A percentile compares a stretch with the other conserved stretches of the same genome.
Evolutionary conservation across 2,797 vertebrate genomes (phyloP).

Genomic region (Halcyon leucocephala): DNA sequence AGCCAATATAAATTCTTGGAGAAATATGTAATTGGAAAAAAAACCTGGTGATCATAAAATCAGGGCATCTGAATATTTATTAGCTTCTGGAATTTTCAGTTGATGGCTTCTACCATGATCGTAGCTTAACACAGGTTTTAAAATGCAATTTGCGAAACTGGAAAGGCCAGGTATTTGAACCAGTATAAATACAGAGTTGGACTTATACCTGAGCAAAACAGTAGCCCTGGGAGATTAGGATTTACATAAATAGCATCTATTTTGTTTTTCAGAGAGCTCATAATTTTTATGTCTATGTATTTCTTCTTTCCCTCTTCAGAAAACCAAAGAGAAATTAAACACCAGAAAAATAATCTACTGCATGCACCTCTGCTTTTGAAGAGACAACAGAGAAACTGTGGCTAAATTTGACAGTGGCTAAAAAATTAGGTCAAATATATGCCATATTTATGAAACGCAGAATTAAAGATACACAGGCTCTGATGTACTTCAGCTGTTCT

Average conservation of each 20-base stretch:
- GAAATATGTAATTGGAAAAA: conserved; percentile 52
- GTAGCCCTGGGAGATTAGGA: background rate
- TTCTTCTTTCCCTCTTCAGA: background rate
- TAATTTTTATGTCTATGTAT: background rate
- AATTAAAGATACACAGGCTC: conserved; percentile 3
- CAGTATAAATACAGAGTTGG: background rate
- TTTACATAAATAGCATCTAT: background rate
- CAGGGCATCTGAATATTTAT: conserved; percentile 36
- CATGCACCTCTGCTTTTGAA: conserved; percentile 14
- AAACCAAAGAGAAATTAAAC: background rate
- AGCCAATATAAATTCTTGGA: conserved; percentile 54
- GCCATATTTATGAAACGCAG: conserved; percentile 9
- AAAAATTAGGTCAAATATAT: background rate
- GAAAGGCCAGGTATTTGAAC: background rate
- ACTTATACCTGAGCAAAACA: background rate
- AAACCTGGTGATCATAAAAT: conserved; percentile 12
- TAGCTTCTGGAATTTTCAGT: conserved; percentile 21
- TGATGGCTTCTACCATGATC: background rate
- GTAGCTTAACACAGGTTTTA: background rate
- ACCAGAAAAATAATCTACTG: background rate
- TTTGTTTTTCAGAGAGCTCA: background rate
- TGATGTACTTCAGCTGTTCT: conserved; percentile 19
- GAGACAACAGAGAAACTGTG: conserved; percentile 10
- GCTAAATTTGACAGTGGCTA: background rate
- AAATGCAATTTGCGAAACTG: background rate